Conservation (phyloP, 1,140 invertebrate species). For the Aradophagus sp. region DNA sequence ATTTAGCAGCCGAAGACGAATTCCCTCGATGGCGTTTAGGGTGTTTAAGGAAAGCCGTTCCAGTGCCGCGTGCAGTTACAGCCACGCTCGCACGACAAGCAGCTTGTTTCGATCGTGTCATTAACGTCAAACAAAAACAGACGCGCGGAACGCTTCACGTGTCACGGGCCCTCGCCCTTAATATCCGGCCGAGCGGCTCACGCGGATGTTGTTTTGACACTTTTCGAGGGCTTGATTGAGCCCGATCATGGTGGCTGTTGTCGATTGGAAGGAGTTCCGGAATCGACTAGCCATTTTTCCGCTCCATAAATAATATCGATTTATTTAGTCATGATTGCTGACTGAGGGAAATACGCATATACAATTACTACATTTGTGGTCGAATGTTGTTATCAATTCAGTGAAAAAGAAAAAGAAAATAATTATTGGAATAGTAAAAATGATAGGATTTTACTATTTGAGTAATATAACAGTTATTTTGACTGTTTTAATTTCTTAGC, state of each 20-base stretch:
- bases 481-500: too few relatives aligned
- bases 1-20: constrained; percentile 44
- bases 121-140: constrained; percentile 20
- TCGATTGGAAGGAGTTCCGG: constrained; percentile 17
- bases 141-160: constrained; percentile 4
- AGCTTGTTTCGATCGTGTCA: constrained; percentile 11
- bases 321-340: too few relatives aligned
- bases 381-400: too few relatives aligned
- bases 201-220: constrained; percentile 33
- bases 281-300: too few relatives aligned
- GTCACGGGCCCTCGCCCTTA: constrained; percentile 8
- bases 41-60: constrained; percentile 31
- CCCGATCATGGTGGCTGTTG: constrained; percentile 1
- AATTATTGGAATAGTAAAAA: too few relatives aligned
- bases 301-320: too few relatives aligned
- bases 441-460: too few relatives aligned
- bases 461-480: too few relatives aligned
- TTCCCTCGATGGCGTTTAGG: constrained; percentile 31
- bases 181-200: constrained; percentile 18
- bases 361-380: too few relatives aligned
- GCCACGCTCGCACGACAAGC: constrained; percentile 3
- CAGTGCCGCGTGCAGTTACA: constrained; percentile 11
- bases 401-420: too few relatives aligned
- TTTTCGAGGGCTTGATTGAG: constrained; percentile 25
- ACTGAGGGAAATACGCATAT: too few relatives aligned